These are phyloP conservation scores for Monopterus albus DNA, from an alignment of 2,113 vertebrate species.

Conservation along the genomic window DNA sequence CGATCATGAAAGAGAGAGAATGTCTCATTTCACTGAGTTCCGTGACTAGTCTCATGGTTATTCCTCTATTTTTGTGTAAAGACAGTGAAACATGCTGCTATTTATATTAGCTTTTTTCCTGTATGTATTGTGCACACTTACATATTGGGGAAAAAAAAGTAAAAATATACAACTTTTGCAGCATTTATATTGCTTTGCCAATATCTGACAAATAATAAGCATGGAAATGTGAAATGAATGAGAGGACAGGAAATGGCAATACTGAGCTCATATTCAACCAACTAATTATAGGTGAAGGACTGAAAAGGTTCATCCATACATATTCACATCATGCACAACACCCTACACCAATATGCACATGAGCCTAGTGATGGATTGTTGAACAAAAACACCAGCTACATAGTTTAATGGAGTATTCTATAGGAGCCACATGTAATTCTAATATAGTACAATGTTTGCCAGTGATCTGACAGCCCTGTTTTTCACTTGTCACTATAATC, in stretches of 20 bases:
- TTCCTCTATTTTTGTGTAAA: background rate
- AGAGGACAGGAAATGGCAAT: background rate
- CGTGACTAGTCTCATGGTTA: background rate
- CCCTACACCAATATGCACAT: background rate
- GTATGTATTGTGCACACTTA: background rate
- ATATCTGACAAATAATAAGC: background rate
- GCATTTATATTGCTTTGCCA: background rate
- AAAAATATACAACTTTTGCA: too few species aligned
- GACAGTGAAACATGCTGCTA: background rate
- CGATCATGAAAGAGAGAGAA: conserved; percentile 2
- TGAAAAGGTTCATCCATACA: background rate
- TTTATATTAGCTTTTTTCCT: background rate
- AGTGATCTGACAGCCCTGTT: conserved; percentile 23
- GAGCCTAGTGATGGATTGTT: background rate
- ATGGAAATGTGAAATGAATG: background rate
- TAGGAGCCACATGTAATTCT: conserved; percentile 9
- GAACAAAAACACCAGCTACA: conserved; percentile 16
- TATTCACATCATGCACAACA: background rate
- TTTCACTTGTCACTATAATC: conserved; percentile 48
- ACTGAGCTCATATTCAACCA: background rate
- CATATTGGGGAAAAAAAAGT: too few species aligned
- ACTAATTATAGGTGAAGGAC: background rate
- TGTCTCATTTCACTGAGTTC: conserved; percentile 28
- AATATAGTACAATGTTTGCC: conserved; percentile 6
- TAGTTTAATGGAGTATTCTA: conserved; percentile 21